A percentile compares a stretch with the other conserved stretches of the same genome.
Evolutionary conservation across 2,113 vertebrate species (phyloP).

Genomic region (Hymenochirus boettgeri): DNA sequence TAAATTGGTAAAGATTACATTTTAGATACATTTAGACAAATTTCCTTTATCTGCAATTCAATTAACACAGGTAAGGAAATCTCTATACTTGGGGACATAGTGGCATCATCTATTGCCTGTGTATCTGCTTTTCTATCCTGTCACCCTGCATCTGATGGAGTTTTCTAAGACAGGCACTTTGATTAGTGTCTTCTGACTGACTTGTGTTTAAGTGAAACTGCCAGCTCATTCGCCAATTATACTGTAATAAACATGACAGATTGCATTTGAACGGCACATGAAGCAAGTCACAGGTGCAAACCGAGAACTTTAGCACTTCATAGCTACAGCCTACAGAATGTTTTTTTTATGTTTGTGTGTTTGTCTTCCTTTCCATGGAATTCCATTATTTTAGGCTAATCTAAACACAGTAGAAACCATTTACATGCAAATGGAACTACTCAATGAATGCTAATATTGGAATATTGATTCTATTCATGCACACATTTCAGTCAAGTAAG

Average conservation of each 20-base stretch:
- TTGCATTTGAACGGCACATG: neutral
- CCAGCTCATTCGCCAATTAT: constrained; percentile 1
- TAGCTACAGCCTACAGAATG: no score
- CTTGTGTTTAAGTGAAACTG: neutral
- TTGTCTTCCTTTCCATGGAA: no score
- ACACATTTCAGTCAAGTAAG: no score
- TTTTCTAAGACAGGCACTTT: neutral
- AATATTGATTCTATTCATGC: no score
- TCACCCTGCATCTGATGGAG: constrained; percentile 1
- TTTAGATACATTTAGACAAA: neutral
- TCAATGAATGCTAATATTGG: no score
- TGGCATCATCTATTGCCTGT: neutral
- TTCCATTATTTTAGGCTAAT: no score
- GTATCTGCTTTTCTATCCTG: neutral
- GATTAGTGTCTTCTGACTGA: neutral
- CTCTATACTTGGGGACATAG: neutral
- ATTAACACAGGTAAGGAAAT: neutral
- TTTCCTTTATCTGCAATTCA: constrained; percentile 1
- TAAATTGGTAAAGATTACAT: neutral
- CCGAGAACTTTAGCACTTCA: neutral
- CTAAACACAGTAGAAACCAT: no score
- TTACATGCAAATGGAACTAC: no score
- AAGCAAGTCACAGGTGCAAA: neutral
- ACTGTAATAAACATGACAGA: neutral
- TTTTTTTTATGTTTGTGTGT: no score